These are phyloP conservation scores for Aurelia sp. DNA, from an alignment of 30 jellyfish, hydroid and myxozoan species.

Conservation along the genomic window DNA sequence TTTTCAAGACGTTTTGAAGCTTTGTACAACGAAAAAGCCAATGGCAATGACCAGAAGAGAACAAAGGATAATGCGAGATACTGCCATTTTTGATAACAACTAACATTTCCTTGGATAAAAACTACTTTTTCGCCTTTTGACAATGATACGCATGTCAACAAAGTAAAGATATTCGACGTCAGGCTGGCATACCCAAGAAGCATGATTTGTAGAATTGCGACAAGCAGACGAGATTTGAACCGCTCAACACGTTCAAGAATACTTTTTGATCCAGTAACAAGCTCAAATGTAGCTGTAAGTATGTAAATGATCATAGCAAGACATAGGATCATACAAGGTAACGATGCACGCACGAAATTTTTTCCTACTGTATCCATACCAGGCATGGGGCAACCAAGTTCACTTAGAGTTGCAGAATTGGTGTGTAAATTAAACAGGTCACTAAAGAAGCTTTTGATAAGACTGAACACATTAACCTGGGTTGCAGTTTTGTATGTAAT, in stretches of 20 bases:
- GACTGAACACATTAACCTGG: not conserved
- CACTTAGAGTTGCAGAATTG: not conserved
- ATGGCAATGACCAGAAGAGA: conserved; percentile 5
- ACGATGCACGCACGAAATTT: too few relatives aligned
- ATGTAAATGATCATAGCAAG: too few relatives aligned
- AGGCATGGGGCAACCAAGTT: not conserved
- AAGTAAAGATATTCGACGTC: conserved; percentile 10
- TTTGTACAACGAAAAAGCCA: conserved; percentile 2
- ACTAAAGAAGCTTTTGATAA: not conserved
- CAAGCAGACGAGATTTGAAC: not conserved
- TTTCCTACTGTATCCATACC: too few relatives aligned
- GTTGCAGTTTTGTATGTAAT: conserved; percentile 1
- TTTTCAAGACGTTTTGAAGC: not conserved
- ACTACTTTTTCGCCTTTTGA: conserved; percentile 21
- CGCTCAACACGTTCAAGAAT: not conserved
- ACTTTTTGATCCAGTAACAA: too few relatives aligned
- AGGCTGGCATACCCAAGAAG: conserved; percentile 23
- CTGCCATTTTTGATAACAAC: conserved; percentile 32
- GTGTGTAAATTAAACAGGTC: not conserved
- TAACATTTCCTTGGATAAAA: conserved; percentile 19
- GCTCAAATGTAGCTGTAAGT: too few relatives aligned
- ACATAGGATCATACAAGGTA: too few relatives aligned
- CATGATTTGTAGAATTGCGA: not conserved
- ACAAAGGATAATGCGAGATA: not conserved
- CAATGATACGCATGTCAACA: conserved; percentile 30